Base-by-base conservation (phyloP, 2,888 invertebrate genomes). In the Acrobasis suavella region DNA sequence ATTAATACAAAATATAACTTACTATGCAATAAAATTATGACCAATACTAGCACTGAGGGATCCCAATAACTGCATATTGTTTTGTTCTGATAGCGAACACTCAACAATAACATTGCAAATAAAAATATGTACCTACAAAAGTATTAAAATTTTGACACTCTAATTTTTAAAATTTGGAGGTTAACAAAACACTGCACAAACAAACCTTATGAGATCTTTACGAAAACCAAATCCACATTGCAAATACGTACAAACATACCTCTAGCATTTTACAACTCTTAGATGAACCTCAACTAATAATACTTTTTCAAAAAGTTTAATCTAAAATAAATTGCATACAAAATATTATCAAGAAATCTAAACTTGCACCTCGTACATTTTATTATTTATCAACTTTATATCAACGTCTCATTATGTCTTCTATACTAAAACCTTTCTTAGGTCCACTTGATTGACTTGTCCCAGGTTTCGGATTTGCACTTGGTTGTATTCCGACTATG, bases 391-490 rank as follows among this genome's bases (percentile, higher is more conserved):
- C 32, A 69, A 17, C 56, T 61, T 64, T 65, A 67, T 39, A 80
- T 93, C 93, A 96, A 86, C 97, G 96, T 78, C 97, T 94, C 97
- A 97, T 97, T 72, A 97, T 97, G 74, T 97, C 97, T 79, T 97
- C 97, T 91, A 97, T 97, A 81, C 97, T 97, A 85, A 97, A 97
- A 16, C 97, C 97, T 79, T 96, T 96, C 77, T 96, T 96, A 71
- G 96, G 94, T 10, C 95, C 94, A 72, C 92, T 93, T 0, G 94
- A 91, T 52, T 93, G 93, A 65, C 94, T 94, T 17, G 93, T 93
- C 38, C 93, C 91, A 12, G 93, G 93, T 50, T 92, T 93, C 1
- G 92, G 87, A 71, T 89, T 89, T 39, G 81, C 72, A 60, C 77
- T 86, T 37, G 92, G 92, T 73, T 93, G 91, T 67, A 93, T 93